phyloP scores from a whole-genome alignment of 2,113 vertebrate genomes.

The Antechinus stuartii region DNA sequence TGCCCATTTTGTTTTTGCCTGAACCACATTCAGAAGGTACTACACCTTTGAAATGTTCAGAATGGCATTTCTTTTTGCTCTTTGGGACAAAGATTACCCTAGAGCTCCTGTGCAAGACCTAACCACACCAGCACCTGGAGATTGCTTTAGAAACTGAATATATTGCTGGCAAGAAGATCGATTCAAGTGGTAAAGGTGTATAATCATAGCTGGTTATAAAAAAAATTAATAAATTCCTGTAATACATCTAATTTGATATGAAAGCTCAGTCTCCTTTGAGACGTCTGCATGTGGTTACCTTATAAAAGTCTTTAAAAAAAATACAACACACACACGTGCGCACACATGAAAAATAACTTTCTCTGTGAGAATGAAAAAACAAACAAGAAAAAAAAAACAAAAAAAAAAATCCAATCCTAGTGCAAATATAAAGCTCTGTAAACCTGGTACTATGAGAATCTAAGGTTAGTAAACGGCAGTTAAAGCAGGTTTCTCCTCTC shows the following conservation, averaged over 20 bases:
- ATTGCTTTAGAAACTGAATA: conserved; percentile 83
- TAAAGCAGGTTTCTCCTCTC: conserved; percentile 89
- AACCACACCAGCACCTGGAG: conserved; percentile 84
- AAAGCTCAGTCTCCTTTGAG: conserved; percentile 83
- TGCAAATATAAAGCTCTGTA: conserved; percentile 93
- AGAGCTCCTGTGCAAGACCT: conserved; percentile 80
- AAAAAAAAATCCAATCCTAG: conserved; percentile 89
- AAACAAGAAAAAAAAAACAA: conserved; percentile 33
- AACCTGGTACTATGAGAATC: conserved; percentile 96
- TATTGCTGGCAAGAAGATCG: conserved; percentile 86
- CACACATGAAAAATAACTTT: conserved; percentile 85
- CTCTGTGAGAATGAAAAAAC: conserved; percentile 88
- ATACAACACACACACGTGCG: conserved; percentile 69
- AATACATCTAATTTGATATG: conserved; percentile 86
- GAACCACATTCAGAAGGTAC: conserved; percentile 81
- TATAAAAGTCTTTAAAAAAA: conserved; percentile 85
- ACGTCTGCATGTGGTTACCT: conserved; percentile 81
- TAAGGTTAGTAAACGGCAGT: conserved; percentile 94
- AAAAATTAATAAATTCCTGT: conserved; percentile 85
- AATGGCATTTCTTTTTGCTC: conserved; percentile 60
- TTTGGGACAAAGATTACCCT: conserved; percentile 75
- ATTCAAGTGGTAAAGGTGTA: conserved; percentile 84
- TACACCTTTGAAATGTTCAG: conserved; percentile 79
- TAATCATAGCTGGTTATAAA: conserved; percentile 82
- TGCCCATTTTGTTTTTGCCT: not conserved